Percentiles rank a stretch among this genome's conserved stretches.
phyloP scores from a whole-genome alignment of 2,797 vertebrate genomes.

The Hyperoplus immaculatus region DNA sequence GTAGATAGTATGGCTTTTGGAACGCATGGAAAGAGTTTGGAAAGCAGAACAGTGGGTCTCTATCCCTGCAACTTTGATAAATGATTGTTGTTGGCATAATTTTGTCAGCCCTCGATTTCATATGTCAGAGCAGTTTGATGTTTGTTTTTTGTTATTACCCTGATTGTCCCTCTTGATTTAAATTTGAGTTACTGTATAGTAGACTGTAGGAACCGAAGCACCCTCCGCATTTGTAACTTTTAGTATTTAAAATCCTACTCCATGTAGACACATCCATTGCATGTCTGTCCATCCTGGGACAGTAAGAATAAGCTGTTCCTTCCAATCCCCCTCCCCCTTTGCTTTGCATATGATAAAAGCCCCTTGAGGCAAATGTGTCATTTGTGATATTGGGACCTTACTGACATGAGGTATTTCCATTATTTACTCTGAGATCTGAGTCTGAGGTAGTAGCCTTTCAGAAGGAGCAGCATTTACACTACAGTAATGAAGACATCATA shows the following conservation, averaged over 20 bases:
- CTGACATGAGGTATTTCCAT: background rate
- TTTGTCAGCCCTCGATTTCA: background rate
- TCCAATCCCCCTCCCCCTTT: too few species aligned
- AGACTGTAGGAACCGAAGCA: background rate
- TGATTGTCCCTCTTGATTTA: background rate
- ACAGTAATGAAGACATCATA: constrained; percentile 45
- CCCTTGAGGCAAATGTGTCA: background rate
- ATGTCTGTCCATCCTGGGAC: background rate
- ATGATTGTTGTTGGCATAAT: background rate
- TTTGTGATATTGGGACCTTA: background rate
- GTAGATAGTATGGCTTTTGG: too few species aligned
- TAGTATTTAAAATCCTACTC: background rate
- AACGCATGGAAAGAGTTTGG: too few species aligned
- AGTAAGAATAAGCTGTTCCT: background rate
- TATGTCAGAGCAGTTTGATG: background rate
- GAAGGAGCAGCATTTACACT: constrained; percentile 17
- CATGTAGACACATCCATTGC: background rate
- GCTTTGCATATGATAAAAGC: background rate
- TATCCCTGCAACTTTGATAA: background rate
- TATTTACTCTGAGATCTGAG: constrained; percentile 12
- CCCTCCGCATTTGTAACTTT: background rate
- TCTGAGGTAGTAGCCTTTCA: constrained; percentile 3
- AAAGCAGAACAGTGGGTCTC: background rate
- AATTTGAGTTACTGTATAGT: background rate
- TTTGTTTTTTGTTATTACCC: background rate